Evolutionary conservation across 2,888 invertebrate genomes (phyloP).

Genomic region (Cephonodes hylas): DNA sequence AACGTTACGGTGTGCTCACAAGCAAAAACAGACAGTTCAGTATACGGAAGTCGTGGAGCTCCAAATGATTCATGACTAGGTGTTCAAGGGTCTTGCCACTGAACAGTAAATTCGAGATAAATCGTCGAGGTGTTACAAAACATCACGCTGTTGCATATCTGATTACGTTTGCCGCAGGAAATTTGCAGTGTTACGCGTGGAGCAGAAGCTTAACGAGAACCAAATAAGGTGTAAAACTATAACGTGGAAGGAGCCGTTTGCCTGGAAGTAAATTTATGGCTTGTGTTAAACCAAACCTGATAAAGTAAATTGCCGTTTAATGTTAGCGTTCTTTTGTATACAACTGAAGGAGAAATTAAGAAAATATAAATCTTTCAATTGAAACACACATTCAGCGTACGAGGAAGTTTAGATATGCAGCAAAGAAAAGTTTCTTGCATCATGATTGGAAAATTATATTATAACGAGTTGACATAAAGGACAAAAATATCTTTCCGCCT

Average conservation of each 20-base stretch:
- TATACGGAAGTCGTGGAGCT: not conserved
- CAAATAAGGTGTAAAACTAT: not conserved
- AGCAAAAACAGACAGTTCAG: not conserved
- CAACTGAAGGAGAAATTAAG: too few species aligned
- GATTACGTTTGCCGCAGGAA: not conserved
- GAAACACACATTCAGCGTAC: too few species aligned
- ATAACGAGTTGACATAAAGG: not conserved
- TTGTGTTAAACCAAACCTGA: not conserved
- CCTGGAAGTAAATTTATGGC: not conserved
- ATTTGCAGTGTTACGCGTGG: not conserved
- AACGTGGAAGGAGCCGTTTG: not conserved
- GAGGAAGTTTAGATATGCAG: too few species aligned
- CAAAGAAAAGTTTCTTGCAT: too few species aligned
- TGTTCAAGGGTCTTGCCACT: not conserved
- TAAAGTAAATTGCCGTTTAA: not conserved
- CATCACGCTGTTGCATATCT: not conserved
- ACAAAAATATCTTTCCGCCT: conserved; percentile 15
- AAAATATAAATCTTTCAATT: not conserved
- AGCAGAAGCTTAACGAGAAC: not conserved
- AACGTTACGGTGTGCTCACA: not conserved
- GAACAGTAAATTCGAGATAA: not conserved
- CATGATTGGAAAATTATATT: not conserved
- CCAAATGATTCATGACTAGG: conserved; percentile 6
- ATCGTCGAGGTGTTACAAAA: not conserved
- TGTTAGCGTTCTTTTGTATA: too few species aligned